phyloP scores from a whole-genome alignment of 2,113 vertebrate genomes.

The Etheostoma spectabile region DNA sequence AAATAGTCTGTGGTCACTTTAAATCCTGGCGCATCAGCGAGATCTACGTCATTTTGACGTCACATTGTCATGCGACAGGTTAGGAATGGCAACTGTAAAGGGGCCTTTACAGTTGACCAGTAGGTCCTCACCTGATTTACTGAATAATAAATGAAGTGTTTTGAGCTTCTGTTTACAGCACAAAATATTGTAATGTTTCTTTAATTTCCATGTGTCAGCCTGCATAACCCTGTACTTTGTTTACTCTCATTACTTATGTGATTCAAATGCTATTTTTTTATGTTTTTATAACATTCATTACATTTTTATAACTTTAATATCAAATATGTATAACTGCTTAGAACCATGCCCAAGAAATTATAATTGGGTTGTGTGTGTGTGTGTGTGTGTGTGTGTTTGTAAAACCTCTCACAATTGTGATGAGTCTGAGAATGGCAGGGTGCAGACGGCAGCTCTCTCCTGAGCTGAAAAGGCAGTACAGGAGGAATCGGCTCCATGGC shows the following conservation, averaged over 20 bases:
- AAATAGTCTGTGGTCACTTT: too few species aligned
- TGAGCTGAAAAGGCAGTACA: conserved; percentile 85
- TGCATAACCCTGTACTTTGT: background rate
- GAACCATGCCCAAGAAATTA: conserved; percentile 4
- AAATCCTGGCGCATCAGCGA: too few species aligned
- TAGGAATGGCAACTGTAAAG: too few species aligned
- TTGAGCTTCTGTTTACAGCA: conserved; percentile 6
- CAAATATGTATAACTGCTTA: conserved; percentile 41
- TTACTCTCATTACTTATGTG: conserved; percentile 9
- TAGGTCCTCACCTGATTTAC: background rate
- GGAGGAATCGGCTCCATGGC: conserved; percentile 91
- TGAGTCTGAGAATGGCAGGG: conserved; percentile 88
- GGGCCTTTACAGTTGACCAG: conserved; percentile 2
- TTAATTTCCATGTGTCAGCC: background rate
- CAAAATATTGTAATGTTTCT: background rate
- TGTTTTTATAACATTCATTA: conserved; percentile 35
- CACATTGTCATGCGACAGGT: too few species aligned
- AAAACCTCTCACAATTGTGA: conserved; percentile 86
- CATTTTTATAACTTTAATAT: conserved; percentile 37
- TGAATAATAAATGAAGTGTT: conserved; percentile 28
- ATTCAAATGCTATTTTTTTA: conserved; percentile 5
- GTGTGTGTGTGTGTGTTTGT: conserved; percentile 30
- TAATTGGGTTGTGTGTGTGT: conserved; percentile 9
- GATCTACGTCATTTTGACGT: too few species aligned
- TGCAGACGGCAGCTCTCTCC: conserved; percentile 85